Percentiles rank a stretch among this genome's conserved stretches.
Conservation (phyloP, 92 coral and sea anemone genomes). For the Palythoa grandiflora region DNA sequence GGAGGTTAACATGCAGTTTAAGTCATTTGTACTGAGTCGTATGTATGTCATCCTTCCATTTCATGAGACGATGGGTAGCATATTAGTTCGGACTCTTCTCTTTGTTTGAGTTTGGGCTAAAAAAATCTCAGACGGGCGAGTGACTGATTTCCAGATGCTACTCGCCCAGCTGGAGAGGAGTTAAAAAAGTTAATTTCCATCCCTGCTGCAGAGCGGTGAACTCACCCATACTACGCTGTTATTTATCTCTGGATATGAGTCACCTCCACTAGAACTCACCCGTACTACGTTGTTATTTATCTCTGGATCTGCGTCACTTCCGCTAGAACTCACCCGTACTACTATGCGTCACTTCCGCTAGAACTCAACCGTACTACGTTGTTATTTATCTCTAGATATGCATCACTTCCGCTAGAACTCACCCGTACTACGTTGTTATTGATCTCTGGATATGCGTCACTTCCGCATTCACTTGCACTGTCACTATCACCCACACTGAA, state of each 20-base stretch:
- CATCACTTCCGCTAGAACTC: background rate
- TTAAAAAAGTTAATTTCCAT: too few species aligned
- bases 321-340: conserved; percentile 21
- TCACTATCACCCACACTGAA: conserved; percentile 76
- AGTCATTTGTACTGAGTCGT: too few species aligned
- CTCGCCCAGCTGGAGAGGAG: too few species aligned
- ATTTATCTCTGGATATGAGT: too few species aligned
- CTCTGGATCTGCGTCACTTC: conserved; percentile 21
- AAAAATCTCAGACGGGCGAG: too few species aligned
- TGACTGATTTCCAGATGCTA: too few species aligned
- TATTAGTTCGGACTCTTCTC: too few species aligned
- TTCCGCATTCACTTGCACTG: conserved; percentile 89
- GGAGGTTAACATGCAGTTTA: too few species aligned
- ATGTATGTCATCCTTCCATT: too few species aligned
- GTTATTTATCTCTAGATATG: conserved; percentile 26
- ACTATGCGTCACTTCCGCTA: too few species aligned
- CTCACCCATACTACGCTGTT: conserved; percentile 17
- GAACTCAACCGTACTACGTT: conserved; percentile 3
- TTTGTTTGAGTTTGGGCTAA: too few species aligned
- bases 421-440: conserved; percentile 21
- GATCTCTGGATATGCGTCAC: conserved; percentile 69
- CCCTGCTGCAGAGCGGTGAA: background rate
- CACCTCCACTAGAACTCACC: conserved; percentile 11
- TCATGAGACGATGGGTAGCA: too few species aligned
- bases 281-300: background rate